phyloP scores from a whole-genome alignment of 2,888 invertebrate genomes.

The Priocnemis perturbator region DNA sequence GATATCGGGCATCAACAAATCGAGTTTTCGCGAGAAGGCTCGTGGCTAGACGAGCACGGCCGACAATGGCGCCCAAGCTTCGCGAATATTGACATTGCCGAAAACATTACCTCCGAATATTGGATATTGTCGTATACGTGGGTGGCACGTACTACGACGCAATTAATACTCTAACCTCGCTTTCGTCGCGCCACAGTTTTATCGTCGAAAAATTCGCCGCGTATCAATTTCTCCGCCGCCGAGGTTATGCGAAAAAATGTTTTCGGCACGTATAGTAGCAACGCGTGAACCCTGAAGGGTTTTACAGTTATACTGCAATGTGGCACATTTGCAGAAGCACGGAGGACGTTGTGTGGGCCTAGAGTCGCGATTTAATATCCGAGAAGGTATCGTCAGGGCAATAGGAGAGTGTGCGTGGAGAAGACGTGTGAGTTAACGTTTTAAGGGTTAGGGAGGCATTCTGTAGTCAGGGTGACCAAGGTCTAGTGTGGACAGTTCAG shows the following conservation, averaged over 20 bases:
- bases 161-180: constrained; percentile 66
- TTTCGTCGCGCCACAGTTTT: constrained; percentile 20
- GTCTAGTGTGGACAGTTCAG: constrained; percentile 59
- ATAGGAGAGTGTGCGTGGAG: constrained; percentile 54
- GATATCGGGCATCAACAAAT: constrained; percentile 58
- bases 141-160: constrained; percentile 65
- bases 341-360: constrained; percentile 70
- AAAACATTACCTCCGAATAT: constrained; percentile 68
- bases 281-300: constrained; percentile 75
- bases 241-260: constrained; percentile 74
- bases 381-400: constrained; percentile 53
- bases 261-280: constrained; percentile 73
- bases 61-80: constrained; percentile 73
- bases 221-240: constrained; percentile 33
- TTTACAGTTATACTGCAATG: constrained; percentile 76
- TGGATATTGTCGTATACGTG: constrained; percentile 59
- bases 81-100: constrained; percentile 70
- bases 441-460: constrained; percentile 61
- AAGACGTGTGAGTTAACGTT: constrained; percentile 53
- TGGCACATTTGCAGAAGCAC: constrained; percentile 75
- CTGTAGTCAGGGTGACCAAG: constrained; percentile 56
- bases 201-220: constrained; percentile 29
- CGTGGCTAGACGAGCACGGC: constrained; percentile 62
- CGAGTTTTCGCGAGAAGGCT: constrained; percentile 60
- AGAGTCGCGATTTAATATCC: constrained; percentile 61